Conservation (phyloP, 1,140 invertebrate genomes). For the Dendroctonus ponderosae region DNA sequence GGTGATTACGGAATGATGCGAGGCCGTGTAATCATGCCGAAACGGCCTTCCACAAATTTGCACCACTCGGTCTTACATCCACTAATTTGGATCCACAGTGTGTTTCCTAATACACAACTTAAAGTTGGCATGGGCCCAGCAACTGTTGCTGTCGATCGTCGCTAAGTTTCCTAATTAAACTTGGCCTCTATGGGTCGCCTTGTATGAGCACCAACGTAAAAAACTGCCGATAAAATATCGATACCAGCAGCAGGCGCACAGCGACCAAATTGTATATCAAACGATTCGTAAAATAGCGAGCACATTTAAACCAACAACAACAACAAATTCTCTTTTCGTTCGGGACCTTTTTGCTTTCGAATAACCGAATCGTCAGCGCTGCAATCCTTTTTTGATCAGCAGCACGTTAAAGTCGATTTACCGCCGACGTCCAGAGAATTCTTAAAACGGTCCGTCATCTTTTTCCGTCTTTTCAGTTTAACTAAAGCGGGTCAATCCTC, state of each 20-base stretch:
- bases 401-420: conserved; percentile 22
- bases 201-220: too few relatives aligned
- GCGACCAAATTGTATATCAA: neutral
- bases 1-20: conserved; percentile 29
- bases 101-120: neutral
- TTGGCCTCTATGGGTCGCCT: too few relatives aligned
- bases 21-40: conserved; percentile 26
- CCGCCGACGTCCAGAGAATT: conserved; percentile 21
- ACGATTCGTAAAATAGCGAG: neutral
- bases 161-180: too few relatives aligned
- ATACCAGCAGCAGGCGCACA: too few relatives aligned
- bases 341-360: neutral
- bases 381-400: conserved; percentile 20
- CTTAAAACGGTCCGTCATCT: conserved; percentile 13
- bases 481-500: neutral
- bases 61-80: conserved; percentile 24
- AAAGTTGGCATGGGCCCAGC: too few relatives aligned
- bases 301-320: neutral
- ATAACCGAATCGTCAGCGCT: conserved; percentile 11
- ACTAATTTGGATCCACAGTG: conserved; percentile 9
- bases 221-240: too few relatives aligned
- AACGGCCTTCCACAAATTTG: conserved; percentile 24
- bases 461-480: conserved; percentile 10
- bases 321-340: conserved; percentile 11
- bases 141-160: too few relatives aligned